A percentile compares a stretch with the other conserved stretches of the same genome.
Conservation (phyloP, 2,888 invertebrate species). For the Prenolepis imparis region DNA sequence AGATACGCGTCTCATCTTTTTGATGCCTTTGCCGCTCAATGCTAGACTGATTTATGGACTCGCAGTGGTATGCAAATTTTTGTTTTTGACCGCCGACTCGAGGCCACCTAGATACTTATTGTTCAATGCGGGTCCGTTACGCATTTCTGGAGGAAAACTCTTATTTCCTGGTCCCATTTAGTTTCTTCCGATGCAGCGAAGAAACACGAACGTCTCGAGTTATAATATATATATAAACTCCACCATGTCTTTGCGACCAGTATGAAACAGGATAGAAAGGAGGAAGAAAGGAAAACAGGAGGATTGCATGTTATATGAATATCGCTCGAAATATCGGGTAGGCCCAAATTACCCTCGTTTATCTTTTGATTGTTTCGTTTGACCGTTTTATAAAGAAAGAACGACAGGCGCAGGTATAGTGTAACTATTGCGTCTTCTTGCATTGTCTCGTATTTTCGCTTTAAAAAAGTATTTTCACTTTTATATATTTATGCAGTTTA, state of each 20-base stretch:
- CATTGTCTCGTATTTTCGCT: background rate
- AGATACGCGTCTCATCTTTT: background rate
- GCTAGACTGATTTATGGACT: constrained; percentile 79
- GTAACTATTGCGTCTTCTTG: background rate
- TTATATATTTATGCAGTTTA: background rate
- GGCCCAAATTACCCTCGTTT: constrained; percentile 79
- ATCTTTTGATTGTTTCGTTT: constrained; percentile 68
- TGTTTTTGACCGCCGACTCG: constrained; percentile 63
- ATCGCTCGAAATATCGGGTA: constrained; percentile 60
- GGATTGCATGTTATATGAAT: constrained; percentile 73
- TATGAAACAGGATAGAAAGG: background rate
- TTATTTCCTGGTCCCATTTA: constrained; percentile 62
- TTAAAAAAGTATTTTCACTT: background rate
- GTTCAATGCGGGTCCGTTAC: constrained; percentile 65
- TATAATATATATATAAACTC: constrained; percentile 5
- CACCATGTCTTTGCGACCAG: background rate
- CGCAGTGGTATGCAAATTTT: constrained; percentile 77
- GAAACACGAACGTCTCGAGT: background rate
- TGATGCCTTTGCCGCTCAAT: constrained; percentile 58
- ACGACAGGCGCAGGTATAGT: background rate
- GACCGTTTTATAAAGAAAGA: constrained; percentile 44
- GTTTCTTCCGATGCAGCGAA: background rate
- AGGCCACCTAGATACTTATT: constrained; percentile 72
- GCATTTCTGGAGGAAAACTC: constrained; percentile 50
- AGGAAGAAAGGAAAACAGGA: constrained; percentile 29